phyloP scores from a whole-genome alignment of 2,797 vertebrate species.

The Syngnathus acus region DNA sequence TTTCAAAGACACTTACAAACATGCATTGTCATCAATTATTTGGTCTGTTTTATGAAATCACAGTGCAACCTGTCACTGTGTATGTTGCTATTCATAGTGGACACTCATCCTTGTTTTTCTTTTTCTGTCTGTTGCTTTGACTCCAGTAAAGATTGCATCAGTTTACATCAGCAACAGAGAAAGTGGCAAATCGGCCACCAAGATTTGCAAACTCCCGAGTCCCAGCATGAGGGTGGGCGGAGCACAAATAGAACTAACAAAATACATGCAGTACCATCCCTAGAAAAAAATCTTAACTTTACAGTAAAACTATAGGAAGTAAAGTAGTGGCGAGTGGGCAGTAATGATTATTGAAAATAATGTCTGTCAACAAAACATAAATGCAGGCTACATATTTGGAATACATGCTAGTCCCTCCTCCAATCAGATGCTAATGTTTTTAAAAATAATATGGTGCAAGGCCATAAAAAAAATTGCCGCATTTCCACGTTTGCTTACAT shows the following conservation, averaged over 20 bases:
- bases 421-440: too few species aligned
- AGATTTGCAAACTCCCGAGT: conserved; percentile 16
- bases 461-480: conserved; percentile 60
- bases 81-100: conserved; percentile 42
- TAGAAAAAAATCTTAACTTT: background rate
- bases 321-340: background rate
- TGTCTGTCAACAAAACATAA: background rate
- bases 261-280: conserved; percentile 9
- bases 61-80: conserved; percentile 35
- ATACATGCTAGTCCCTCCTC: too few species aligned
- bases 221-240: conserved; percentile 9
- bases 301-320: conserved; percentile 1
- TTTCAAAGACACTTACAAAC: conserved; percentile 6
- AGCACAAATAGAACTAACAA: conserved; percentile 11
- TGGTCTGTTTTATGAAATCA: conserved; percentile 51
- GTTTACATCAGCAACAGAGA: conserved; percentile 62
- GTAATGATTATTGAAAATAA: background rate
- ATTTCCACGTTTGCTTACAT: conserved; percentile 10
- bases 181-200: conserved; percentile 45
- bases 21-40: conserved; percentile 49
- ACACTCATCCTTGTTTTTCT: conserved; percentile 33
- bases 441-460: conserved; percentile 62
- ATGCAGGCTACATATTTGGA: background rate
- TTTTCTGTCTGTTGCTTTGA: conserved; percentile 48
- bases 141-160: conserved; percentile 62